Conservation (phyloP, 1,140 invertebrate species). For the Aphaenogaster rudis region DNA sequence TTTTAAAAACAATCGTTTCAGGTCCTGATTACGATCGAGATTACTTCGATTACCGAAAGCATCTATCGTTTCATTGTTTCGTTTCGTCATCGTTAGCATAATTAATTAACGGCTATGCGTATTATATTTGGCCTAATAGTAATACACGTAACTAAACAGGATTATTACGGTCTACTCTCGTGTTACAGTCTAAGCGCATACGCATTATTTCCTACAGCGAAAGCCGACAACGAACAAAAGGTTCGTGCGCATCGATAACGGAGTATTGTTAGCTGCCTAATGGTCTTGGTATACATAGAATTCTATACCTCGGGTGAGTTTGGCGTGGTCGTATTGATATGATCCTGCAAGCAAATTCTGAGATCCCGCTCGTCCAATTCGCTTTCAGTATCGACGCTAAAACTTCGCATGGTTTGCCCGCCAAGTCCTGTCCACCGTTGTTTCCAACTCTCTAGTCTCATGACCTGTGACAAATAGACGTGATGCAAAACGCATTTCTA, state of each 20-base stretch:
- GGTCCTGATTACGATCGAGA: slow-evolving; percentile 67
- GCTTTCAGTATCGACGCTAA: slow-evolving; percentile 87
- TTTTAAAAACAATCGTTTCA: slow-evolving; percentile 2
- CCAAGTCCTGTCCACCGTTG: slow-evolving; percentile 83
- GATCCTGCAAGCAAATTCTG: slow-evolving; percentile 84
- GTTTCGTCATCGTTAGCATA: slow-evolving; percentile 47
- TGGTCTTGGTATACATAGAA: slow-evolving; percentile 72
- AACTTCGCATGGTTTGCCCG: slow-evolving; percentile 80
- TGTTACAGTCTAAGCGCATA: slow-evolving; percentile 71
- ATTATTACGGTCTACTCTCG: slow-evolving; percentile 48
- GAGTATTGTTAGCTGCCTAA: slow-evolving; percentile 76
- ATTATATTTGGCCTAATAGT: slow-evolving; percentile 72
- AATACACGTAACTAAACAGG: slow-evolving; percentile 73
- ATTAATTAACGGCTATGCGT: slow-evolving; percentile 69
- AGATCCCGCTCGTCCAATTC: slow-evolving; percentile 87
- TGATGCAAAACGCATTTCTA: slow-evolving; percentile 7
- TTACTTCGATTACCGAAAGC: slow-evolving; percentile 52
- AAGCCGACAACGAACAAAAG: slow-evolving; percentile 71
- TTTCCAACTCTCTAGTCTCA: slow-evolving; percentile 90
- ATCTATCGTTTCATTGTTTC: slow-evolving; percentile 54
- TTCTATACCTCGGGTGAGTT: slow-evolving; percentile 77
- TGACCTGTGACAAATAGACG: slow-evolving; percentile 85
- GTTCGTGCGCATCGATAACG: slow-evolving; percentile 66
- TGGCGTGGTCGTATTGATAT: slow-evolving; percentile 76
- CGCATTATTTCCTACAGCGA: slow-evolving; percentile 66